Evolutionary conservation across 2,888 invertebrate species (phyloP).

Genomic region (Troilus luridus): DNA sequence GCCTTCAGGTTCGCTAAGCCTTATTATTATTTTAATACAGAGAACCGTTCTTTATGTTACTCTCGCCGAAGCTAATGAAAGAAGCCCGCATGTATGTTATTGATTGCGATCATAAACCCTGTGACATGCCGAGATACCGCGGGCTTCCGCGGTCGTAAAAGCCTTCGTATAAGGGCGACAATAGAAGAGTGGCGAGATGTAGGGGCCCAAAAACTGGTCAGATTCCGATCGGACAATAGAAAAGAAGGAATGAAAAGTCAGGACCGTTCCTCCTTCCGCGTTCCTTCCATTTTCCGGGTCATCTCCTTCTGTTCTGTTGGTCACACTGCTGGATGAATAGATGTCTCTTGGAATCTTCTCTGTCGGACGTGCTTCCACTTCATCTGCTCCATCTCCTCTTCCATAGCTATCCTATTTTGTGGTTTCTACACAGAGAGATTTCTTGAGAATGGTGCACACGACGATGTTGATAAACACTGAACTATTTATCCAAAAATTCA

Average conservation of each 20-base stretch:
- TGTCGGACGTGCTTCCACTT: neutral
- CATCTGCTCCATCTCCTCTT: neutral
- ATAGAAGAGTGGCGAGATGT: neutral
- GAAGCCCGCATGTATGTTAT: neutral
- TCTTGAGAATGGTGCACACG: too few relatives aligned
- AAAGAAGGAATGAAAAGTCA: neutral
- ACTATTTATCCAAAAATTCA: too few relatives aligned
- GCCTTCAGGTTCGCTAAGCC: too few relatives aligned
- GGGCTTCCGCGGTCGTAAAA: neutral
- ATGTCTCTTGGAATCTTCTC: neutral
- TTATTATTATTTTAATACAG: too few relatives aligned
- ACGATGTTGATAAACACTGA: too few relatives aligned
- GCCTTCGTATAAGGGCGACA: neutral
- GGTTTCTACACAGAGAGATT: neutral
- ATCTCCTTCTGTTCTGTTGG: neutral
- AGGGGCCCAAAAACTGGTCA: neutral
- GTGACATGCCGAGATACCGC: neutral
- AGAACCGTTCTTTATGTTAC: too few relatives aligned
- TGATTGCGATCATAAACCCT: neutral
- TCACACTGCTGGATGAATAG: neutral
- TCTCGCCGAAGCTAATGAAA: neutral
- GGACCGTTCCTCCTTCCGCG: constrained; percentile 37
- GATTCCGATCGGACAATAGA: constrained; percentile 26
- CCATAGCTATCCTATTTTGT: neutral
- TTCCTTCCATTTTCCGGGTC: constrained; percentile 28